Evolutionary conservation across 2,888 invertebrate species (phyloP).

Genomic region (Gymnoscelis rufifasciata): DNA sequence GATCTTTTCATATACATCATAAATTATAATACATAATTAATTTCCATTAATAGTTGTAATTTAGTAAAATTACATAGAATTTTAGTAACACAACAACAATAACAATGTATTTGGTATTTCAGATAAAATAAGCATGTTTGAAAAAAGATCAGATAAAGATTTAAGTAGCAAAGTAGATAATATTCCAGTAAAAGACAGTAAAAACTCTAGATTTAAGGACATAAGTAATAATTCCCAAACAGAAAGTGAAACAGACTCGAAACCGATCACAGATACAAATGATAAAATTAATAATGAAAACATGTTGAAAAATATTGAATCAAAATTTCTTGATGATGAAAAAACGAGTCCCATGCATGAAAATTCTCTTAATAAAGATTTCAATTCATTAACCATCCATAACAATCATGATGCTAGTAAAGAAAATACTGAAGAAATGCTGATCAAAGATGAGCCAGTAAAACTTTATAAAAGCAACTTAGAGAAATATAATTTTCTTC

Average conservation of each 20-base stretch:
- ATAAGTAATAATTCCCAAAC: conserved; percentile 40
- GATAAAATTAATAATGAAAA: conserved; percentile 17
- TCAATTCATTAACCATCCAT: conserved; percentile 14
- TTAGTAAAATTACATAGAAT: too few species aligned
- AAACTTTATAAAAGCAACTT: conserved; percentile 62
- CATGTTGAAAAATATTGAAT: conserved; percentile 26
- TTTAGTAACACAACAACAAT: too few species aligned
- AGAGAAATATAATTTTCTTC: conserved; percentile 66
- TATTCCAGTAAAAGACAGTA: conserved; percentile 56
- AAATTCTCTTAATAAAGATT: conserved; percentile 14
- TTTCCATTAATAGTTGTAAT: too few species aligned
- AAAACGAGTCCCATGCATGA: conserved; percentile 7
- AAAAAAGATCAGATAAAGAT: conserved; percentile 59
- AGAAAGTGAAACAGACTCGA: conserved; percentile 40
- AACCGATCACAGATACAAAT: conserved; percentile 25
- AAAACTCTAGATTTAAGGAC: conserved; percentile 49
- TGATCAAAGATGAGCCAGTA: conserved; percentile 38
- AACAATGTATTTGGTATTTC: conserved; percentile 32
- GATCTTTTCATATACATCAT: too few species aligned
- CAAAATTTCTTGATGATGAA: conserved; percentile 2
- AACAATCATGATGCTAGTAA: conserved; percentile 6
- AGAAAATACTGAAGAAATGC: conserved; percentile 9
- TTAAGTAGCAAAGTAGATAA: conserved; percentile 56
- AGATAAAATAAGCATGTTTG: conserved; percentile 76
- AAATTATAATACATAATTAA: too few species aligned